Evolutionary conservation across 53 echinoderm and acorn worm species (phyloP).

Genomic region (Glandiceps talaboti): DNA sequence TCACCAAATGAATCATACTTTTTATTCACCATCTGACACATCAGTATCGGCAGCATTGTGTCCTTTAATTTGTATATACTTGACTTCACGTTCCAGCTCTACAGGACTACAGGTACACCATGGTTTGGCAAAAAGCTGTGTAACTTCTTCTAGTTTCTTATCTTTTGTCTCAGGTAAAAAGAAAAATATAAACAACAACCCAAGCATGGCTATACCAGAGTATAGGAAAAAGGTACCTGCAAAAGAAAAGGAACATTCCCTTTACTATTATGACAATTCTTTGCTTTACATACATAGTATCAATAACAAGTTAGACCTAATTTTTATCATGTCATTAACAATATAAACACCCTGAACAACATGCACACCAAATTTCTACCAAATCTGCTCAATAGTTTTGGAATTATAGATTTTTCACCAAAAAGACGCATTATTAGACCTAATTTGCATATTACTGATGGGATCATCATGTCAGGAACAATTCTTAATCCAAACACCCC

Average conservation of each 20-base stretch:
- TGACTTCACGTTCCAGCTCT: not conserved
- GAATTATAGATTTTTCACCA: no score
- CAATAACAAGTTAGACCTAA: no score
- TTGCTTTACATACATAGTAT: no score
- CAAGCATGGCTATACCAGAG: slow-evolving; percentile 49
- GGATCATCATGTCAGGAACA: no score
- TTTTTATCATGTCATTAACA: no score
- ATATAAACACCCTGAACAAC: no score
- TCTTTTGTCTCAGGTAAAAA: slow-evolving; percentile 88
- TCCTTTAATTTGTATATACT: not conserved
- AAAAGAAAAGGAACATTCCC: not conserved
- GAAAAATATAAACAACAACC: slow-evolving; percentile 49
- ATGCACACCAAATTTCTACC: no score
- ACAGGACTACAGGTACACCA: not conserved
- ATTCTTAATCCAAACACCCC: no score
- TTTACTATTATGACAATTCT: no score
- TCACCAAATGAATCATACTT: not conserved
- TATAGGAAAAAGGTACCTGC: slow-evolving; percentile 87
- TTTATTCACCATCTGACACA: slow-evolving; percentile 6
- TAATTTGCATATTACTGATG: no score
- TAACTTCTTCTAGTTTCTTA: slow-evolving; percentile 63
- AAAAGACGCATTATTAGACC: no score
- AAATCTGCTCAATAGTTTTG: no score
- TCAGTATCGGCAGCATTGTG: not conserved
- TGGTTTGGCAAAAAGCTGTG: slow-evolving; percentile 46